phyloP scores from a whole-genome alignment of 2,888 invertebrate species.

The Ormia ochracea region DNA sequence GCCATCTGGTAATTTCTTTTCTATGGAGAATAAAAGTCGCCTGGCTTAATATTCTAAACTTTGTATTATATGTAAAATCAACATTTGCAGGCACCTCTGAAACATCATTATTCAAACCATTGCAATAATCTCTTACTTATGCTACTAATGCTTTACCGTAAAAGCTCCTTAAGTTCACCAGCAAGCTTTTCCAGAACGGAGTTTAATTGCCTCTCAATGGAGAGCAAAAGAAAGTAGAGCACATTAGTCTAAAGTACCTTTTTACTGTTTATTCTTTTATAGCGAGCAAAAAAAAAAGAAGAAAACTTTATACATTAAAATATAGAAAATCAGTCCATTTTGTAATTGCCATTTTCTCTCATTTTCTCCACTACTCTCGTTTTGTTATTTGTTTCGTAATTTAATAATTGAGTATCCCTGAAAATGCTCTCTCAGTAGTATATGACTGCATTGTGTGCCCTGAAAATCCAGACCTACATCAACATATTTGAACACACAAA shows the following conservation, averaged over 20 bases:
- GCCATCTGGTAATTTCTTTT: background rate
- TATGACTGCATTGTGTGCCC: conserved; percentile 63
- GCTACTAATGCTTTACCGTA: background rate
- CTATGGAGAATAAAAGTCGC: conserved; percentile 40
- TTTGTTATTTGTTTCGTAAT: background rate
- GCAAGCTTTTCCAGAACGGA: conserved; percentile 4
- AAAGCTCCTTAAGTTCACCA: background rate
- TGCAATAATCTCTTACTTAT: background rate
- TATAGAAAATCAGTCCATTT: background rate
- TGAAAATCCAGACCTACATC: conserved; percentile 75
- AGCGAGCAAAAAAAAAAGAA: background rate
- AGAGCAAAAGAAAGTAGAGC: background rate
- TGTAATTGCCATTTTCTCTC: background rate
- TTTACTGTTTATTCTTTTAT: background rate
- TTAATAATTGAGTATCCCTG: background rate
- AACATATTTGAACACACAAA: conserved; percentile 65
- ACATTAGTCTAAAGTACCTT: background rate
- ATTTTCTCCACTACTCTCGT: background rate
- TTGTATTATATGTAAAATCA: conserved; percentile 10
- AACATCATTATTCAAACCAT: conserved; percentile 1
- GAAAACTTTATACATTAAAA: background rate
- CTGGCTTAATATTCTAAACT: conserved; percentile 41
- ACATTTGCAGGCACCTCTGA: background rate
- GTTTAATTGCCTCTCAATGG: background rate
- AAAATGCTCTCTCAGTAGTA: conserved; percentile 22